Base-by-base conservation (phyloP, 2,113 vertebrate species). In the Eptesicus fuscus region DNA sequence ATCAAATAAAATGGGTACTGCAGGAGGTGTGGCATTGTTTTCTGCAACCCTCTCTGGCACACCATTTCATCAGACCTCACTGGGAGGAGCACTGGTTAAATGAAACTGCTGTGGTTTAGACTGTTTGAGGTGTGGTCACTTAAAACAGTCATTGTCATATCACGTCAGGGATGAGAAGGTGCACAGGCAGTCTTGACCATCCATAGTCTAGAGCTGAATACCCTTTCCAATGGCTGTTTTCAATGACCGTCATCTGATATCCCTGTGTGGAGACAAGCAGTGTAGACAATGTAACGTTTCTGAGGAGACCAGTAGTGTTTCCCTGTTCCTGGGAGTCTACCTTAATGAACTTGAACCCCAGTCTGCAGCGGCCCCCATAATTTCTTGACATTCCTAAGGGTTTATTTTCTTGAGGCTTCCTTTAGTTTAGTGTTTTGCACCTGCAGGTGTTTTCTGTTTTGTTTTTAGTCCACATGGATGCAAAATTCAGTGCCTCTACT, bases 401-500 rank as follows among this genome's bases (percentile, higher is more conserved):
- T 4, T 69, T 53, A 20, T 47, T 42, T 93, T 90, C 82, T 83
- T 90, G 35, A 77, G 32, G 7, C 5, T 67, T 82, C 47, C 23
- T 77, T 56, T 71, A 16, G n/a, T 67, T 44, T 61, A 67, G 10
- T 11, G 13, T 76, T 93, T 95, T 85, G 37, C 28, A 61, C 86
- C 47, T 87, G 20, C 8, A 49, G 28, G 25, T 77, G 61, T 67
- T 89, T 88, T 85, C 78, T 90, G 35, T 84, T 63, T 89, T 88
- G 25, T 51, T 91, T 71, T 63, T 82, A 49, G 16, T 61, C 20
- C 47, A 71, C 17, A 14, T 79, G 78, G 74, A 69, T 91, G 77
- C 44, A 93, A 85, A 95, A 89, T 74, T 63, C 49, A 96, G 71
- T 84, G 28, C 25, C 63, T 90, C 32, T 12, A 25, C 49, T 83